Base-by-base conservation (phyloP, 2,113 vertebrate genomes). In the Thoracochromis brauschi region DNA sequence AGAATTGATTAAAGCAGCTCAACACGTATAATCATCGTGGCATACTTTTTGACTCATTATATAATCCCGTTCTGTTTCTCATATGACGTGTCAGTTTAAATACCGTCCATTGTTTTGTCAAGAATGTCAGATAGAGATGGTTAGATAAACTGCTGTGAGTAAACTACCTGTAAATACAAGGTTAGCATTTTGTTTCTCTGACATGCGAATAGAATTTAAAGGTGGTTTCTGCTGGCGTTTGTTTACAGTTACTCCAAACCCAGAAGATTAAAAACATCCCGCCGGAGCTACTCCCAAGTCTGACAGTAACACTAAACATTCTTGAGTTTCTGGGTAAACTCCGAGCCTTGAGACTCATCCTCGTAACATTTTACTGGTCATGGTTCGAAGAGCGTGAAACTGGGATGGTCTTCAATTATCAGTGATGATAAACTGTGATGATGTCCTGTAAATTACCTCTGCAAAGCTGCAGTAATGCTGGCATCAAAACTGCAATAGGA, bases 81-180 rank as follows among this genome's bases (percentile, higher is more conserved):
- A 8, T 6, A 29, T 0, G 0, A 17, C 1, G 1, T 38, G 0
- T 42, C 65, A 16, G 5, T 42, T 42, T 9, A 1, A 71, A 40
- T 42, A 42, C n/a, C 65, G 4, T 8, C 7, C 13, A 24, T 14
- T 26, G 13, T 71, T 71, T 42, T 42, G 1, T 42, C 21, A 24
- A 13, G 38, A 26, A 9, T 71, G 21, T 71, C 65, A 42, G 21
- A 4, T 4, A 26, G n/a, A 9, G 12, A 71, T 16, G 8, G 8
- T 9, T 4, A 42, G 38, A 71, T 71, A 71, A 42, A 71, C 38
- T 16, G 3, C 35, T 42, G 12, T 71, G 38, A 24, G 12, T 14
- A 71, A 42, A 14, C 7, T 71, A 71, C 63, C 4, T 38, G 11
- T 8, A 68, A 13, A 40, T 68, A 21, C 5, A 12, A 38, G 3